phyloP scores from a whole-genome alignment of 2,797 vertebrate genomes.

The Esox lucius region DNA sequence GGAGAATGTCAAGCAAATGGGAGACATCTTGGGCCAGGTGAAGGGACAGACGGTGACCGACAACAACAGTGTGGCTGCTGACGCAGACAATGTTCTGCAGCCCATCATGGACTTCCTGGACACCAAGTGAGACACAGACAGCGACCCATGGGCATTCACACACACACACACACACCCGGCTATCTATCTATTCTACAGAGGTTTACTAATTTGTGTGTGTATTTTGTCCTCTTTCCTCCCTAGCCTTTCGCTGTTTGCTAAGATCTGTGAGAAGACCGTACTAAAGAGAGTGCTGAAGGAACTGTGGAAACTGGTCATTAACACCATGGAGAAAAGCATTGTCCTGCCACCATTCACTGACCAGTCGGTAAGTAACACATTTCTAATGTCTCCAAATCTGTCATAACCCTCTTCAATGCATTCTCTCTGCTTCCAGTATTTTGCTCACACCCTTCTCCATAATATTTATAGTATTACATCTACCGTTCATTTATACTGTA shows the following conservation, averaged over 20 bases:
- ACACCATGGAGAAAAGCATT: conserved; percentile 97
- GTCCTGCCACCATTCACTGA: conserved; percentile 84
- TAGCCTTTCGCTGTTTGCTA: conserved; percentile 94
- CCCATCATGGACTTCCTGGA: conserved; percentile 98
- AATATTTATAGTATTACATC: not conserved
- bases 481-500: not conserved
- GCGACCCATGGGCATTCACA: not conserved
- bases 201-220: not conserved
- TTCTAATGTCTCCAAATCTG: not conserved
- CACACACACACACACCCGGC: conserved; percentile 10
- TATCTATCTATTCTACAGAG: not conserved
- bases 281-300: conserved; percentile 96
- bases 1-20: conserved; percentile 95
- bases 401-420: conserved; percentile 5
- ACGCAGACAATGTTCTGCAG: conserved; percentile 93
- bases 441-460: not conserved
- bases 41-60: conserved; percentile 93
- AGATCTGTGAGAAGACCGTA: conserved; percentile 98
- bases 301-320: conserved; percentile 98
- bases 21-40: conserved; percentile 93
- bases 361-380: conserved; percentile 68
- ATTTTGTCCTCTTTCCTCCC: not conserved
- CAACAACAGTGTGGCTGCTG: conserved; percentile 91
- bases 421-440: not conserved
- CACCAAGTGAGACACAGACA: conserved; percentile 85